Conservation (phyloP, 2,113 vertebrate genomes). For the Urocitellus parryii region DNA sequence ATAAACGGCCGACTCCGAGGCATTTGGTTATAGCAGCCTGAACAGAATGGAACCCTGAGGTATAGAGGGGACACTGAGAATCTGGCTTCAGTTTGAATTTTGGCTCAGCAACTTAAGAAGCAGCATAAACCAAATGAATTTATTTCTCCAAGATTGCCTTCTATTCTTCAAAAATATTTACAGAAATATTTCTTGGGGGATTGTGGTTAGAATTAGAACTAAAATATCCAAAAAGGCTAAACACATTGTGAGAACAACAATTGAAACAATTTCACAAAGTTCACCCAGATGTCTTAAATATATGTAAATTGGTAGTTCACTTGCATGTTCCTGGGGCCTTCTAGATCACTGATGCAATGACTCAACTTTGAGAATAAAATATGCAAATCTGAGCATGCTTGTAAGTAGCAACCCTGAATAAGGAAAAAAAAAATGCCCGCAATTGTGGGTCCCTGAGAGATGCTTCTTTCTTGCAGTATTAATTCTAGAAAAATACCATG, state of each 20-base stretch:
- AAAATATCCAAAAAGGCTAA: constrained; percentile 25
- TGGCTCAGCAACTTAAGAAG: background rate
- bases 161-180: constrained; percentile 32
- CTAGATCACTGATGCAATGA: background rate
- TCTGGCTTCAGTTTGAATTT: background rate
- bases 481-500: background rate
- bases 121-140: background rate
- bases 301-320: background rate
- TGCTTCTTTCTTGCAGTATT: background rate
- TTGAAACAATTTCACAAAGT: background rate
- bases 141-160: background rate
- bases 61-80: background rate
- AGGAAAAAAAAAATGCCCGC: background rate
- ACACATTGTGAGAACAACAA: background rate
- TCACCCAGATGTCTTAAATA: background rate
- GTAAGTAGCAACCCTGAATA: background rate
- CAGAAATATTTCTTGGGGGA: background rate
- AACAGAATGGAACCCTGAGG: background rate
- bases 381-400: background rate
- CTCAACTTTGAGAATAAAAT: background rate
- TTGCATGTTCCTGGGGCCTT: background rate
- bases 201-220: constrained; percentile 51
- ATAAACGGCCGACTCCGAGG: background rate
- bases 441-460: constrained; percentile 17
- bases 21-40: background rate